phyloP scores from a whole-genome alignment of 2,888 invertebrate genomes.

The Hoplodrina ambigua region DNA sequence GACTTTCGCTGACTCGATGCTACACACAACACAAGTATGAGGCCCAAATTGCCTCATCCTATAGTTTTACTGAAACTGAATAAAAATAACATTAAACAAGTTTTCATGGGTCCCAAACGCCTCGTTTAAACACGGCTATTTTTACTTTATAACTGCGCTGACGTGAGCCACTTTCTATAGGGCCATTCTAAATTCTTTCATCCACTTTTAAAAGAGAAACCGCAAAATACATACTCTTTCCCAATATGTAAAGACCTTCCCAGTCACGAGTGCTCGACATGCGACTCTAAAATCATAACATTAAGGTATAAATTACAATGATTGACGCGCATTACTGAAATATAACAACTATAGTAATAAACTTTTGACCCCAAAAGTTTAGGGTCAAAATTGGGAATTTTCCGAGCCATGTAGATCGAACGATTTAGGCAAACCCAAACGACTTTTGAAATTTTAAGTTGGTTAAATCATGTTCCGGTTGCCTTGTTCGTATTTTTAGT shows the following conservation, averaged over 20 bases:
- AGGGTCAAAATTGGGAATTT: slow-evolving; percentile 42
- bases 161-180: slow-evolving; percentile 6
- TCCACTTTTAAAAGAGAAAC: slow-evolving; percentile 28
- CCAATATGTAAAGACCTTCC: background rate
- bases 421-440: slow-evolving; percentile 41
- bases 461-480: slow-evolving; percentile 23
- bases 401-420: slow-evolving; percentile 13
- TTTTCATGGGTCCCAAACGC: slow-evolving; percentile 1
- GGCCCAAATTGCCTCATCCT: background rate
- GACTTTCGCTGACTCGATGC: background rate
- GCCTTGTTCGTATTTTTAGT: slow-evolving; percentile 30
- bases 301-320: background rate
- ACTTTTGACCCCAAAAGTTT: slow-evolving; percentile 48
- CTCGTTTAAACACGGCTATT: background rate
- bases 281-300: background rate
- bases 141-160: slow-evolving; percentile 3
- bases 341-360: slow-evolving; percentile 39
- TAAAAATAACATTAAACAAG: slow-evolving; percentile 14
- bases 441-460: slow-evolving; percentile 50
- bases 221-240: slow-evolving; percentile 19
- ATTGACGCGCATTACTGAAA: background rate
- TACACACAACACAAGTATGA: background rate
- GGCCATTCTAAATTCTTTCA: slow-evolving; percentile 24
- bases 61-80: slow-evolving; percentile 11
- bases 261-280: background rate